Evolutionary conservation across 1,140 invertebrate genomes (phyloP), one percentile per base, ranked within the genome.

Genomic region (Heterodera carotae): DNA sequence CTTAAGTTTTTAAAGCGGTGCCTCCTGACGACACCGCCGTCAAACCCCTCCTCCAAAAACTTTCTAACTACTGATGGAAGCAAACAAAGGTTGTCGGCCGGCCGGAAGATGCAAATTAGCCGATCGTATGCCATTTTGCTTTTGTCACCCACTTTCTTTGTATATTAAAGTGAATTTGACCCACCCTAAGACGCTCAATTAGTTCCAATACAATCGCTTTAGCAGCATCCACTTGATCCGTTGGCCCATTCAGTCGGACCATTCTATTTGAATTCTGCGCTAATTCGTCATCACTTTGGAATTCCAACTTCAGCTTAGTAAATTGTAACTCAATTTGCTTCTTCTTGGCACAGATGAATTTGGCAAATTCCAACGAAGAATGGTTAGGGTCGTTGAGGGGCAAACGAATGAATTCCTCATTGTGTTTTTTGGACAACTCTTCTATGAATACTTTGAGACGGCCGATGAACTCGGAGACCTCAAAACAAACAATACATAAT

Each of bases 121-220:
- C n/a, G n/a, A n/a, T n/a, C n/a, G n/a, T n/a, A n/a, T n/a, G 39
- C 39, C 39, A 43, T 43, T 43, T 7, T 43, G 39, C 39, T 43
- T 7, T 43, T 10, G 36, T 39, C 2, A 12, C 39, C 2, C 7
- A 43, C 39, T 12, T n/a, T n/a, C n/a, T n/a, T n/a, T n/a, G n/a
- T n/a, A n/a, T n/a, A n/a, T n/a, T n/a, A n/a, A n/a, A n/a, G n/a
- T n/a, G n/a, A n/a, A 43, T 7, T 43, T 2, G 7, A 43, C 39
- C 64, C 48, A 78, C 77, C 31, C 79, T 79, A 53, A 79, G 60
- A 18, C 79, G 69, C 22, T 31, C n/a, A 27, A 79, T 79, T 18
- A 78, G 78, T 39, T 79, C 71, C 34, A 70, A 67, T 12, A 70
- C 69, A 27, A 66, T 71, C 22, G 31, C 66, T 53, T 72, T 69